Evolutionary conservation across 2,888 invertebrate species (phyloP).

Genomic region (Pristionchus entomophagus): DNA sequence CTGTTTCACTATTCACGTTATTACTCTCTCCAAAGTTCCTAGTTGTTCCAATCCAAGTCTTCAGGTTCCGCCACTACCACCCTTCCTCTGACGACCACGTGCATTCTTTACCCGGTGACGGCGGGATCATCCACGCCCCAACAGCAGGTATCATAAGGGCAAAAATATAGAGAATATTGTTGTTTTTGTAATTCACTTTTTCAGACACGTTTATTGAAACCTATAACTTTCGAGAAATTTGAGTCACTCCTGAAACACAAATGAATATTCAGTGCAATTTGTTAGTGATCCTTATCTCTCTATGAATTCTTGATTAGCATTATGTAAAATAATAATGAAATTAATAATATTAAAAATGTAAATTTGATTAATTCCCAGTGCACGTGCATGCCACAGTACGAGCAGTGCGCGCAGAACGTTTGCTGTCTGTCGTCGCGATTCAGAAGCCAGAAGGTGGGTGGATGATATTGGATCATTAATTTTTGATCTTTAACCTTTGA

Average conservation of each 20-base stretch:
- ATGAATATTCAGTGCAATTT: no score
- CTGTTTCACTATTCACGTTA: no score
- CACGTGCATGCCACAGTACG: constrained; percentile 66
- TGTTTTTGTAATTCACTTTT: no score
- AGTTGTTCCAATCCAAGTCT: no score
- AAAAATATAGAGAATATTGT: no score
- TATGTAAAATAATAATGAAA: no score
- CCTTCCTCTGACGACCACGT: constrained; percentile 64
- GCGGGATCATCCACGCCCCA: neutral
- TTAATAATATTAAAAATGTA: no score
- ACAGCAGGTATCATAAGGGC: neutral
- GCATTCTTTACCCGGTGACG: constrained; percentile 50
- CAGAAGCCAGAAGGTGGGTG: constrained; percentile 61
- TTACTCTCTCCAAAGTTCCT: no score
- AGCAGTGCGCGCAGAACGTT: constrained; percentile 67
- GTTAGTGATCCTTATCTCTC: no score
- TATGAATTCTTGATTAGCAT: no score
- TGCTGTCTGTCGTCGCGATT: constrained; percentile 65
- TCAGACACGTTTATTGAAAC: neutral
- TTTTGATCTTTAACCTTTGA: neutral
- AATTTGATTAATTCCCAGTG: constrained; percentile 51
- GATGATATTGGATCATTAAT: no score
- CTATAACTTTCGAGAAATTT: neutral
- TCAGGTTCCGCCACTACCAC: constrained; percentile 30
- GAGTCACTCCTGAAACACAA: neutral